Evolutionary conservation across 1,140 invertebrate genomes (phyloP).

Genomic region (Ptiloglossa arizonensis): DNA sequence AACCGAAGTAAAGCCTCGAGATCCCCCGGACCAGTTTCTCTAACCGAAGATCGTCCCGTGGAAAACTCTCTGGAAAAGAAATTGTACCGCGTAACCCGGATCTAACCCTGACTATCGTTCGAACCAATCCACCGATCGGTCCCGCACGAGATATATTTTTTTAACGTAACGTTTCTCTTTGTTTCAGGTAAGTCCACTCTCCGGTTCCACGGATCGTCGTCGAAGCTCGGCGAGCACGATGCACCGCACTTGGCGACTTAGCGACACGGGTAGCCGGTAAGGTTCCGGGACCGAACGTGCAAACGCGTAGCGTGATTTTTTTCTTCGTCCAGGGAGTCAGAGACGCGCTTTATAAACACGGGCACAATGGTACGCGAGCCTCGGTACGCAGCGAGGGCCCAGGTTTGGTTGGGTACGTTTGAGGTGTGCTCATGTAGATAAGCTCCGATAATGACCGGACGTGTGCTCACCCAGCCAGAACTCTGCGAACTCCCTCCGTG

Average conservation of each 20-base stretch:
- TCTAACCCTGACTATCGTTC: no score
- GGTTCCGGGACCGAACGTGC: neutral
- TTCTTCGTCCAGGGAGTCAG: slow-evolving; percentile 23
- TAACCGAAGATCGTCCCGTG: no score
- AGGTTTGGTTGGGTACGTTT: slow-evolving; percentile 77
- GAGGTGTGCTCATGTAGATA: slow-evolving; percentile 83
- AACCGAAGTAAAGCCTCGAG: no score
- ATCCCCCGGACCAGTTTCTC: no score
- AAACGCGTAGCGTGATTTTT: slow-evolving; percentile 5
- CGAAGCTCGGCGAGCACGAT: neutral
- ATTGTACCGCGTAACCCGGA: no score
- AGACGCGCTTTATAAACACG: slow-evolving; percentile 62
- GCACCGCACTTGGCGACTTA: neutral
- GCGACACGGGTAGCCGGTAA: neutral
- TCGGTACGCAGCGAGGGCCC: slow-evolving; percentile 49
- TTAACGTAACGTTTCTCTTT: slow-evolving; percentile 7
- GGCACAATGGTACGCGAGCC: slow-evolving; percentile 59
- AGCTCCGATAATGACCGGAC: slow-evolving; percentile 83
- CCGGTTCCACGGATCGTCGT: no score
- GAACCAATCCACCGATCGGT: no score
- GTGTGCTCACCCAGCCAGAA: slow-evolving; percentile 82
- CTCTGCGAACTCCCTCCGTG: slow-evolving; percentile 78
- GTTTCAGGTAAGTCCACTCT: slow-evolving; percentile 51
- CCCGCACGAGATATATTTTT: no score
- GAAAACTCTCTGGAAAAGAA: no score